phyloP scores from a whole-genome alignment of 2,113 vertebrate species.

The Marcusenius ussheri region DNA sequence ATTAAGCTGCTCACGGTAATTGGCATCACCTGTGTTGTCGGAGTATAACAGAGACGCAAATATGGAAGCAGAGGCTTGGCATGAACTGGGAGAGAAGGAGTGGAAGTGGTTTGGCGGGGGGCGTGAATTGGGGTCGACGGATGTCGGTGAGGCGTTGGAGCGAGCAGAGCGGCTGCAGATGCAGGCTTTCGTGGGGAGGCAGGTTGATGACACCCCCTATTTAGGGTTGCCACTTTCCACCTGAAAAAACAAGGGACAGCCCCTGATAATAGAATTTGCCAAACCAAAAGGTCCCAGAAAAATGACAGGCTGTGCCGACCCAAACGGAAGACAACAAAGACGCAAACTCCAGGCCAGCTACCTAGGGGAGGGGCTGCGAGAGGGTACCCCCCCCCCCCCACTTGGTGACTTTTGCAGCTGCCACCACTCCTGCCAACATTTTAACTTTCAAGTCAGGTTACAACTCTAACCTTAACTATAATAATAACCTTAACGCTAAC shows the following conservation, averaged over 20 bases:
- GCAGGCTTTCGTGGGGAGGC: neutral
- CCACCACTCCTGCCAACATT: neutral
- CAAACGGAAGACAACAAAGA: neutral
- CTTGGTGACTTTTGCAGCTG: neutral
- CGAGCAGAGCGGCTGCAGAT: neutral
- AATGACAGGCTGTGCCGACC: neutral
- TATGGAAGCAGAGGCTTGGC: neutral
- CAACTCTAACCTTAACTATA: neutral
- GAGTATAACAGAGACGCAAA: neutral
- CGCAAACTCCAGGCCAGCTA: fast-evolving
- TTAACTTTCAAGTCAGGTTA: neutral
- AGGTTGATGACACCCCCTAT: neutral
- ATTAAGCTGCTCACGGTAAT: neutral
- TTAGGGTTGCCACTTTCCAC: neutral
- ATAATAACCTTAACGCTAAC: neutral
- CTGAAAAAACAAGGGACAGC: neutral
- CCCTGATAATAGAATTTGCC: neutral
- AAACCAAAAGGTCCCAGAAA: neutral
- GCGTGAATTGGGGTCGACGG: neutral
- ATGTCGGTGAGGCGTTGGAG: neutral
- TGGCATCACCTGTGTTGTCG: neutral
- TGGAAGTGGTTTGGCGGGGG: neutral
- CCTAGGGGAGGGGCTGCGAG: neutral
- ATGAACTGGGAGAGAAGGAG: neutral
- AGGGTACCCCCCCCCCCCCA: neutral